Evolutionary conservation across 2,113 vertebrate genomes (phyloP).

Genomic region (Speoplatyrhinus poulsoni): DNA sequence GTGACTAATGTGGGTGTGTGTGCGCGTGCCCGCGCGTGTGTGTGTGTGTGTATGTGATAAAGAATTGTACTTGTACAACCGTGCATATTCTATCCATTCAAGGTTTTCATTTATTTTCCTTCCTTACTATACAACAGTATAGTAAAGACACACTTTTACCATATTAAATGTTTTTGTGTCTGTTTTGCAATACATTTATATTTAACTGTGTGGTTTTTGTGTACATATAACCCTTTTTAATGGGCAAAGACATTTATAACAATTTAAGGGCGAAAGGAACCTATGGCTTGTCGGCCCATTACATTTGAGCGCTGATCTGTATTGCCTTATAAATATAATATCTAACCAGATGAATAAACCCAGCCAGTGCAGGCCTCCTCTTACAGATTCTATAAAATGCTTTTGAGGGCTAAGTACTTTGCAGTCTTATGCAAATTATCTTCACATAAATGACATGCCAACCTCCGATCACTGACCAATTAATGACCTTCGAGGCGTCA

Average conservation of each 20-base stretch:
- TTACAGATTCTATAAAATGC: conserved; percentile 55
- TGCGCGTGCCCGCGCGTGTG: neutral
- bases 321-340: neutral
- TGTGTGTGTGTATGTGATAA: conserved; percentile 25
- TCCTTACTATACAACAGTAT: neutral
- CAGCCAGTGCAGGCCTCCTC: conserved; percentile 33
- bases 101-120: conserved; percentile 18
- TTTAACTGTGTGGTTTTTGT: no score
- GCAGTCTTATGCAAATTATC: conserved; percentile 70
- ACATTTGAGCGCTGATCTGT: neutral
- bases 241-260: conserved; percentile 33
- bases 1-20: neutral
- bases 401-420: conserved; percentile 44
- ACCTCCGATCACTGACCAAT: conserved; percentile 75
- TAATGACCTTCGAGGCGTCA: conserved; percentile 71
- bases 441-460: conserved; percentile 68
- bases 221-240: neutral
- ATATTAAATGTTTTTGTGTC: neutral
- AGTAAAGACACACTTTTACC: no score
- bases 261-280: conserved; percentile 7
- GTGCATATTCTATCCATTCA: conserved; percentile 24
- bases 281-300: neutral
- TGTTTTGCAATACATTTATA: neutral
- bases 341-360: conserved; percentile 8
- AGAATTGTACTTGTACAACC: conserved; percentile 29